Percentiles rank a stretch among this genome's conserved stretches.
phyloP scores from a whole-genome alignment of 2,113 vertebrate species.

The Gasterosteus aculeatus region DNA sequence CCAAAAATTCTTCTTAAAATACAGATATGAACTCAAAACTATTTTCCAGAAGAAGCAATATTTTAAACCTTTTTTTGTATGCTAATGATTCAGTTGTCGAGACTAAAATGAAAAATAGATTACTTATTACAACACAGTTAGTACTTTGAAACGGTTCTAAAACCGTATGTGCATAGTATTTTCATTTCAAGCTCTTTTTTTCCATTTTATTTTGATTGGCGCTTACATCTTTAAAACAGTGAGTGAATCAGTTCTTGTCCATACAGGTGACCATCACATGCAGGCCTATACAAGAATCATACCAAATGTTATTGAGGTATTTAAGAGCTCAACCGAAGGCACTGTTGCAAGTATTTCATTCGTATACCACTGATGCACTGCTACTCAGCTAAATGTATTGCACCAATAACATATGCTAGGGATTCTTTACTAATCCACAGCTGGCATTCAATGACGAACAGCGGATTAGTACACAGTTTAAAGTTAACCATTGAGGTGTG shows the following conservation, averaged over 20 bases:
- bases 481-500: background rate
- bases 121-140: background rate
- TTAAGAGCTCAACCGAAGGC: background rate
- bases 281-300: background rate
- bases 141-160: background rate
- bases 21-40: background rate
- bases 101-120: background rate
- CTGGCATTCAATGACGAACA: no score
- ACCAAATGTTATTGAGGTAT: background rate
- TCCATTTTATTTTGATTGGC: background rate
- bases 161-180: background rate
- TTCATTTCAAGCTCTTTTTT: background rate
- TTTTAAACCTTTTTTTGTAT: background rate
- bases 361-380: background rate
- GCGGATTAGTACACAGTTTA: background rate
- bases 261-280: conserved; percentile 1
- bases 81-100: background rate
- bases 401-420: background rate
- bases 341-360: background rate
- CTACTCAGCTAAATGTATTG: background rate
- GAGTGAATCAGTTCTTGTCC: background rate
- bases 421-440: background rate
- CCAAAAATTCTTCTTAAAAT: background rate
- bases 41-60: background rate
- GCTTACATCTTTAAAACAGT: background rate